Evolutionary conservation across 2,113 vertebrate species (phyloP).

Genomic region (Paedocypris sp.): DNA sequence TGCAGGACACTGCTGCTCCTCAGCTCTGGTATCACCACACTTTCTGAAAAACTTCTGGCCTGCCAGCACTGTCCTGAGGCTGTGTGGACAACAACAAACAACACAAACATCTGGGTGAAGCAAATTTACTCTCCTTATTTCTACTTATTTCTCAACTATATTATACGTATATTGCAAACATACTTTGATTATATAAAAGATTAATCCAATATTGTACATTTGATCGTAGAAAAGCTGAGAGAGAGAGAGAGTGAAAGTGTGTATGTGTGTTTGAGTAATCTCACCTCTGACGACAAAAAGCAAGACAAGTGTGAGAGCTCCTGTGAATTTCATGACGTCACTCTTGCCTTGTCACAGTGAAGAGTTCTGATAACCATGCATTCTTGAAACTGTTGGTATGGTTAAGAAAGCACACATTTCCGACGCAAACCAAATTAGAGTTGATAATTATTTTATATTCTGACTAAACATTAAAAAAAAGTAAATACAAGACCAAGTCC

Average conservation of each 20-base stretch:
- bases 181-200: too few species aligned
- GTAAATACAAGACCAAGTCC: too few species aligned
- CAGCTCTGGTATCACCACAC: slow-evolving; percentile 69
- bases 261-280: background rate
- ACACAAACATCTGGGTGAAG: background rate
- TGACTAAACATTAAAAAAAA: too few species aligned
- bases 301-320: background rate
- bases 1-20: slow-evolving; percentile 64
- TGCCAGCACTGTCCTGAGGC: slow-evolving; percentile 68
- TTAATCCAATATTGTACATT: too few species aligned
- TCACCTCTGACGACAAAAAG: slow-evolving; percentile 26
- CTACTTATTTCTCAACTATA: too few species aligned
- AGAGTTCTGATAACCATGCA: background rate
- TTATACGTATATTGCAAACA: too few species aligned
- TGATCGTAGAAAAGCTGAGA: too few species aligned
- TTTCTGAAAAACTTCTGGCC: slow-evolving; percentile 62
- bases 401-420: background rate
- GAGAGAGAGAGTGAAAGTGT: background rate
- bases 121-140: too few species aligned
- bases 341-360: background rate
- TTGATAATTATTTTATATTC: too few species aligned
- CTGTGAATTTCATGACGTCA: slow-evolving; percentile 25
- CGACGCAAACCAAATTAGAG: too few species aligned
- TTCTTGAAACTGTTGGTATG: background rate
- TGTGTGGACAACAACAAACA: slow-evolving; percentile 54